Percentiles rank a stretch among this genome's conserved stretches.
phyloP scores from a whole-genome alignment of 1,140 invertebrate genomes.

The Elysia chlorotica region DNA sequence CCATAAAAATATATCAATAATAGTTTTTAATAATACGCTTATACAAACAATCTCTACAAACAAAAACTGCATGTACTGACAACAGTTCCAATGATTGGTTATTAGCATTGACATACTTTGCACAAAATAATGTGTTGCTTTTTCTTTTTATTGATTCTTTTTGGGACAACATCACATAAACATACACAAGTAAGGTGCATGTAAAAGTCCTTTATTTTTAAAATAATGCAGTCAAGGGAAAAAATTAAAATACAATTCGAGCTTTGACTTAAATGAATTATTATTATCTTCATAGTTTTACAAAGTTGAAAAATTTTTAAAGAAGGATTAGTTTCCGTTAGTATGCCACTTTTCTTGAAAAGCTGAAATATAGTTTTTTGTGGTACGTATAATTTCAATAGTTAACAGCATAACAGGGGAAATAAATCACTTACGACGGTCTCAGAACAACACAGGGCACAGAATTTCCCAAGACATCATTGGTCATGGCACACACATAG shows the following conservation, averaged over 20 bases:
- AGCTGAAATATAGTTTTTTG: too few species aligned
- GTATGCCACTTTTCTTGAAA: neutral
- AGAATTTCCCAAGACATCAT: constrained; percentile 93
- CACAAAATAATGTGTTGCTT: too few species aligned
- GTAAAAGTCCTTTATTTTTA: too few species aligned
- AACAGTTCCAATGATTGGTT: too few species aligned
- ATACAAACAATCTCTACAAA: neutral
- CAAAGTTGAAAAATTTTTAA: neutral
- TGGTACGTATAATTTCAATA: too few species aligned
- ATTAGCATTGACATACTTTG: too few species aligned
- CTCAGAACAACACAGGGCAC: constrained; percentile 89
- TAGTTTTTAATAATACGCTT: neutral
- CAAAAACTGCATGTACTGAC: neutral
- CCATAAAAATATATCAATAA: neutral
- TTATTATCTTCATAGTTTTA: neutral
- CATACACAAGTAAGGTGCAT: too few species aligned
- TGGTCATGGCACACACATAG: constrained; percentile 97
- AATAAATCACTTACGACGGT: constrained; percentile 75
- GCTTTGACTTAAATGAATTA: neutral
- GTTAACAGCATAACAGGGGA: too few species aligned
- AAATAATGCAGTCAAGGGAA: neutral
- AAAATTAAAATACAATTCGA: neutral
- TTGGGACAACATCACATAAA: too few species aligned
- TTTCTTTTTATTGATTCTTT: too few species aligned
- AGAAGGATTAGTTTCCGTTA: neutral